Evolutionary conservation across 2,113 vertebrate genomes (phyloP), one percentile per base, ranked within the genome.

Genomic region (Pedionomus torquatus): DNA sequence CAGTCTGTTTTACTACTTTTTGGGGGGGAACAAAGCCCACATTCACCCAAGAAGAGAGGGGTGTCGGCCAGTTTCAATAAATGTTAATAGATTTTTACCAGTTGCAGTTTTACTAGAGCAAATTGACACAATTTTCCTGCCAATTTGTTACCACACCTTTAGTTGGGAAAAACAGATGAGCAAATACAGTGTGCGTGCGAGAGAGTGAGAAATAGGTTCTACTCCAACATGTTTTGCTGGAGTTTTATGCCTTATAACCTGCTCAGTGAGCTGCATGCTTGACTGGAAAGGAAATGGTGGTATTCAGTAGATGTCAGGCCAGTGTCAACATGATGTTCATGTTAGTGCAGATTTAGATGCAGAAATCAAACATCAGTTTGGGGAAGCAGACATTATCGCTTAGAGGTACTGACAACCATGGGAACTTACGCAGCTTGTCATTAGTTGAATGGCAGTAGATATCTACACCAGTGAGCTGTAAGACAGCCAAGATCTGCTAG

Each of bases 261-360:
- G 46, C 65, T 49, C 5, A 4, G 14, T 75, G 83, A 74, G 21
- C n/a, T 86, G 23, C 51, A 83, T 64, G 71, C 79, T 85, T 92
- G 82, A 93, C 28, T 91, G 87, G 57, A 83, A 93, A 65, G 37
- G 60, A 90, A 94, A 90, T 87, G 41, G 12, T 90, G n/a, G n/a
- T 92, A 41, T 90, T 86, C 83, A 91, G 70, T 77, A 3, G 0
- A 37, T 86, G 58, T 81, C 81, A 95, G 55, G 24, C 64, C 60
- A 60, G 6, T 43, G 64, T 80, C 82, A 95, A 80, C 71, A 44
- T 18, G 46, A 68, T 55, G 54, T 52, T 91, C 83, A 23, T 35
- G 30, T 82, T 87, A 86, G 54, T n/a, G 39, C 63, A 75, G 51
- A 55, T 91, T 88, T 85, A 80, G 65, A 81, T 61, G 43, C 43